Base-by-base conservation (phyloP, 2,797 vertebrate species). In the Zalophus californianus region DNA sequence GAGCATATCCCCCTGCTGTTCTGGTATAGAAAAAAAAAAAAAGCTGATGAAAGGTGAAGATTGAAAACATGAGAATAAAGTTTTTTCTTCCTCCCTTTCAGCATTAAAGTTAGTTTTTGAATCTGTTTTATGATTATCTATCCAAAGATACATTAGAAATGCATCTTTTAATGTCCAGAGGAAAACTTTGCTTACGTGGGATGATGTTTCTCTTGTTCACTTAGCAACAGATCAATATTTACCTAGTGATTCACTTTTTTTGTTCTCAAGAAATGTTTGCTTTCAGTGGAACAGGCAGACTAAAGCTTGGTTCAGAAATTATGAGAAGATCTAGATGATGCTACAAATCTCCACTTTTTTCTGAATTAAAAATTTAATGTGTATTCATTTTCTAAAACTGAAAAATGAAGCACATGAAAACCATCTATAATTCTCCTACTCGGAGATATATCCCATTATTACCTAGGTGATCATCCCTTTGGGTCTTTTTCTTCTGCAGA, bases 201-300 rank as follows among this genome's bases (percentile, higher is more conserved):
- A 9, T 54, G 60, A 50, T 48, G 14, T 1, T 9, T 90, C 38
- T 75, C 83, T 93, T 75, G 5, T 84, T 95, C 94, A 79, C 93
- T 90, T 92, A 96, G 94, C 84, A 94, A 94, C 94, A 85, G 66
- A 56, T 90, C 86, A 97, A 16, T 96, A 83, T 96, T 96, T 97
- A 92, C 91, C 86, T 84, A 79, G 72, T 21, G 64, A 83, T 90
- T 82, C 52, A 29, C 50, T 35, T 79, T 94, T 96, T 75, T 77
- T 93, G 21, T 90, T 82, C 86, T 85, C 35, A 48, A 16, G 35
- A 72, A 64, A 2, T 86, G 32, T 96, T 96, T 91, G 83, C 92
- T 93, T 77, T 92, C 82, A 68, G 86, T 54, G 50, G 92, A 94
- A 80, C n/a, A 27, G 41, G 41, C 38, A 95, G 68, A 60, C 77